These are phyloP conservation scores for Boleophthalmus pectinirostris DNA, from an alignment of 2,113 vertebrate genomes.

Conservation along the genomic window DNA sequence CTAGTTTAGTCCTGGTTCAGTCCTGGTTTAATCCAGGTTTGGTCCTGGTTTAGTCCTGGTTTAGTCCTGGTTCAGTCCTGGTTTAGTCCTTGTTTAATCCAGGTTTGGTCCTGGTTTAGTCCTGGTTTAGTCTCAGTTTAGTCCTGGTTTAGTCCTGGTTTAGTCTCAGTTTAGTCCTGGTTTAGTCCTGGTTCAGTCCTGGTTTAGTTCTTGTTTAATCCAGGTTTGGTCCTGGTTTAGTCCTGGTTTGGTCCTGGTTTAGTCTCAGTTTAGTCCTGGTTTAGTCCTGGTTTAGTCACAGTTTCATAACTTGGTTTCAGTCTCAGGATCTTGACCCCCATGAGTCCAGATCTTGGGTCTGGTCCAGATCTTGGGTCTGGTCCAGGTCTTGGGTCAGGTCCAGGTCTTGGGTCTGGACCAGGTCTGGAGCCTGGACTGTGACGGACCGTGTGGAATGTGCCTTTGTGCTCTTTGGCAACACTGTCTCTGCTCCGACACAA, in stretches of 20 bases:
- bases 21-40: neutral
- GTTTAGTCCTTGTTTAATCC: no score
- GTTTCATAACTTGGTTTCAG: neutral
- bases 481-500: neutral
- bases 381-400: neutral
- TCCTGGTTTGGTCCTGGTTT: neutral
- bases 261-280: neutral
- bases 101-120: no score
- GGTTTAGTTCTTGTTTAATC: no score
- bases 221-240: neutral
- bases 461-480: constrained; percentile 3
- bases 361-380: neutral
- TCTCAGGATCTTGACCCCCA: neutral
- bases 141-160: neutral
- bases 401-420: neutral
- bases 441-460: neutral
- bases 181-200: neutral
- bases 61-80: no score
- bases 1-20: no score
- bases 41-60: no score
- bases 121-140: neutral
- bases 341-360: neutral
- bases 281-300: neutral
- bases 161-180: neutral
- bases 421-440: neutral